phyloP scores from a whole-genome alignment of 1,140 invertebrate species.

The Oryzaephilus surinamensis region DNA sequence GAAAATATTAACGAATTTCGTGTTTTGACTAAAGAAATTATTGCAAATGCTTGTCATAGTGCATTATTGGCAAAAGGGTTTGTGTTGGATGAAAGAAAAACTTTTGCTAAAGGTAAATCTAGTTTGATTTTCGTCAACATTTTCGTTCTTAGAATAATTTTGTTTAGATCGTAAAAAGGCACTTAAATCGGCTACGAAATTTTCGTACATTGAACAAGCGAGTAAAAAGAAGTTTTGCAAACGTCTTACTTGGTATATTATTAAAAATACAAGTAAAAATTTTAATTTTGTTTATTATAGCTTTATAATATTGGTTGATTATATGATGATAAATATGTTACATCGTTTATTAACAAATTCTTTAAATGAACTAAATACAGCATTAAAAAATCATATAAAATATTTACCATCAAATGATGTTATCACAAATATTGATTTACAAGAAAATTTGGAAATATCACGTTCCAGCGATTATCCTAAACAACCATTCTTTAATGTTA shows the following conservation, averaged over 20 bases:
- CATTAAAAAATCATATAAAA: slow-evolving; percentile 48
- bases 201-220: slow-evolving; percentile 76
- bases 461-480: slow-evolving; percentile 27
- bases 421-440: slow-evolving; percentile 13
- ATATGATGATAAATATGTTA: slow-evolving; percentile 58
- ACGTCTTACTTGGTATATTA: slow-evolving; percentile 50
- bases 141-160: slow-evolving; percentile 1
- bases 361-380: slow-evolving; percentile 45
- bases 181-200: no score
- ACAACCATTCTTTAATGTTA: slow-evolving; percentile 47
- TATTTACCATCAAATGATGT: slow-evolving; percentile 41
- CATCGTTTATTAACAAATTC: slow-evolving; percentile 56
- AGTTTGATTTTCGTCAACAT: no score
- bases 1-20: no score
- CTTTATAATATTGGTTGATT: slow-evolving; percentile 65
- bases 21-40: slow-evolving; percentile 52
- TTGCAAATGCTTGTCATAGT: slow-evolving; percentile 57
- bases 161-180: slow-evolving; percentile 39
- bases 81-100: slow-evolving; percentile 26
- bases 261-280: no score
- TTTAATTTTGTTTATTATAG: slow-evolving; percentile 39
- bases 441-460: slow-evolving; percentile 15
- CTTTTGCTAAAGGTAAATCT: slow-evolving; percentile 1
- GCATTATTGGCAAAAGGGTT: slow-evolving; percentile 64
- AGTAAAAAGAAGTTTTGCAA: slow-evolving; percentile 64